These are phyloP conservation scores for Rattus rattus DNA, from an alignment of 2,113 vertebrate genomes.

Conservation along the genomic window DNA sequence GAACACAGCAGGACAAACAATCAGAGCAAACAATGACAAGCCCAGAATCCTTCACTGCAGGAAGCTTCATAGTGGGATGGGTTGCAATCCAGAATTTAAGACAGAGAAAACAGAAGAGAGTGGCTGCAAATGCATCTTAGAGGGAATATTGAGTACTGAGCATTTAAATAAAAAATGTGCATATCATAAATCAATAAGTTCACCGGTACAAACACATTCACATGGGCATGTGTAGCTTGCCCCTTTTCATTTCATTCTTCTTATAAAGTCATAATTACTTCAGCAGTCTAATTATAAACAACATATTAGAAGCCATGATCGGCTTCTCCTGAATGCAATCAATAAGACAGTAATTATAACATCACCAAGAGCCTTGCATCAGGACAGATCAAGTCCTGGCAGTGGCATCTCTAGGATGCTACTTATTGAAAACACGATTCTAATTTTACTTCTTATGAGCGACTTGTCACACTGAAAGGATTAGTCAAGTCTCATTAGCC, in stretches of 20 bases:
- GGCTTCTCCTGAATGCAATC: neutral
- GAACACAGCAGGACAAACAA: neutral
- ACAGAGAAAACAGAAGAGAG: neutral
- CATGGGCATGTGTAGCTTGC: neutral
- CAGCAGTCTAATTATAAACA: neutral
- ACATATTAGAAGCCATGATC: neutral
- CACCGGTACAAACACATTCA: neutral
- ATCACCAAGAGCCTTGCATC: neutral
- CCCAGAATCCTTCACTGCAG: neutral
- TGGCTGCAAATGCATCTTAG: neutral
- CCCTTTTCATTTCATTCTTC: neutral
- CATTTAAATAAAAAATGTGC: neutral
- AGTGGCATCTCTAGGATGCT: neutral
- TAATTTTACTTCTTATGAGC: neutral
- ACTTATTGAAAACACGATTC: neutral
- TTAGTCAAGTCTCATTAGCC: neutral
- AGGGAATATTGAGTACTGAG: neutral
- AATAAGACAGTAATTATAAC: neutral
- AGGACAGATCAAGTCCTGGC: neutral
- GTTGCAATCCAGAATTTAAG: neutral
- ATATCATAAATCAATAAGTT: no score
- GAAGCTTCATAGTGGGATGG: neutral
- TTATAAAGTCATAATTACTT: neutral
- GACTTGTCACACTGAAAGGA: neutral
- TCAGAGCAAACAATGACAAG: neutral